phyloP scores from a whole-genome alignment of 64 coral and sea anemone species.

The Catalaphyllia jardinei region DNA sequence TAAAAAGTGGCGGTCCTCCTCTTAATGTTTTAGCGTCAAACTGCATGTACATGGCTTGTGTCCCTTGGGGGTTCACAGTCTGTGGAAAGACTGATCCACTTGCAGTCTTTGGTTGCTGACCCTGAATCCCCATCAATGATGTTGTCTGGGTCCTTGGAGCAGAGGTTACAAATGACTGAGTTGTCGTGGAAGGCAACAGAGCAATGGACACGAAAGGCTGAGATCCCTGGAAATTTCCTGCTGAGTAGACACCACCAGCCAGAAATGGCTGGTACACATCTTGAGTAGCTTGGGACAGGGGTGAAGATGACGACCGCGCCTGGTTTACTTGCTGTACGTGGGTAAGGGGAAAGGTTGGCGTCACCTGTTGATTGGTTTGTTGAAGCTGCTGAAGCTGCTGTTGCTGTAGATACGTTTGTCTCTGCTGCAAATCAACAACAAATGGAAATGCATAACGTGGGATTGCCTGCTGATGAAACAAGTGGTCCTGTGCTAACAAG shows the following conservation, averaged over 20 bases:
- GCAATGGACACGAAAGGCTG: conserved; percentile 75
- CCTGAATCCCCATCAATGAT: conserved; percentile 58
- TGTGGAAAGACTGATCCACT: conserved; percentile 66
- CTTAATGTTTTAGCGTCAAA: conserved; percentile 73
- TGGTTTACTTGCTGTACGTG: conserved; percentile 80
- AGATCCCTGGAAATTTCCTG: conserved; percentile 67
- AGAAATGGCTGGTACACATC: conserved; percentile 75
- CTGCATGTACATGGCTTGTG: conserved; percentile 83
- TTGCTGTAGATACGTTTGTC: conserved; percentile 72
- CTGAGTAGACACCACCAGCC: conserved; percentile 65
- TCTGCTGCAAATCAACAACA: conserved; percentile 67
- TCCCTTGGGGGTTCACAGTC: conserved; percentile 49
- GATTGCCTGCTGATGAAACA: conserved; percentile 59
- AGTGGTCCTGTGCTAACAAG: conserved; percentile 74
- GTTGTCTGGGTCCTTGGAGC: conserved; percentile 73
- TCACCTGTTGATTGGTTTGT: conserved; percentile 73
- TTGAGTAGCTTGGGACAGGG: conserved; percentile 68
- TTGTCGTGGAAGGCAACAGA: conserved; percentile 69
- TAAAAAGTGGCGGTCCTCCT: conserved; percentile 64
- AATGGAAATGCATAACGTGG: conserved; percentile 66
- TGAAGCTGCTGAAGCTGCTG: conserved; percentile 71
- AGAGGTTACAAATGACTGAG: conserved; percentile 76
- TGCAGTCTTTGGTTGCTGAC: conserved; percentile 77
- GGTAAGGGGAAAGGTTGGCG: conserved; percentile 8
- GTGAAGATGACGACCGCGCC: conserved; percentile 69